phyloP scores from a whole-genome alignment of 2,797 vertebrate species.

The Gymnocypris eckloni region DNA sequence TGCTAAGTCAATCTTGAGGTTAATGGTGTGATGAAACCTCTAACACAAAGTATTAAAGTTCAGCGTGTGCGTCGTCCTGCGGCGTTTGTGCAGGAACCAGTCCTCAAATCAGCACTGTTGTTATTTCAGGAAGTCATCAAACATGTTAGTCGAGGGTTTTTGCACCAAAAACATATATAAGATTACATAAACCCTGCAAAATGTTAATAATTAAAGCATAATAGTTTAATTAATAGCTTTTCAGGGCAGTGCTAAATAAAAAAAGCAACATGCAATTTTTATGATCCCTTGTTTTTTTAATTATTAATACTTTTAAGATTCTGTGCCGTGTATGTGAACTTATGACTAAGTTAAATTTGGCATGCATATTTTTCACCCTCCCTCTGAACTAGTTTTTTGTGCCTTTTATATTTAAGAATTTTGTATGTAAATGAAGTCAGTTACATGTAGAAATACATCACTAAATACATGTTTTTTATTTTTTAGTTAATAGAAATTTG shows the following conservation, averaged over 20 bases:
- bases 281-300: not conserved
- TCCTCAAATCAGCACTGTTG: not conserved
- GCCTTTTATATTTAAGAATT: not conserved
- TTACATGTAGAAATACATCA: not conserved
- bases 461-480: not conserved
- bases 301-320: not conserved
- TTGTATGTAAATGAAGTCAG: not conserved
- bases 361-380: not conserved
- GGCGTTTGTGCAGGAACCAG: not conserved
- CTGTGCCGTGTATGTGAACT: not conserved
- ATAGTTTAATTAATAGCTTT: not conserved
- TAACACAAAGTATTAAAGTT: slow-evolving; percentile 12
- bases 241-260: not conserved
- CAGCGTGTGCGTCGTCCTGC: not conserved
- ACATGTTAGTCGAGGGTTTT: too few species aligned
- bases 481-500: not conserved
- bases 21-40: slow-evolving; percentile 24
- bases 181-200: not conserved
- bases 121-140: not conserved
- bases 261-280: not conserved
- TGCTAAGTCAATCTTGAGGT: slow-evolving; percentile 20
- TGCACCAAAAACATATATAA: not conserved
- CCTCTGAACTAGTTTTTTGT: not conserved
- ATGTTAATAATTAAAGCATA: not conserved
- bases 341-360: not conserved